These are phyloP conservation scores for Parelbella ahira DNA, from an alignment of 2,888 invertebrate genomes.

Conservation along the genomic window DNA sequence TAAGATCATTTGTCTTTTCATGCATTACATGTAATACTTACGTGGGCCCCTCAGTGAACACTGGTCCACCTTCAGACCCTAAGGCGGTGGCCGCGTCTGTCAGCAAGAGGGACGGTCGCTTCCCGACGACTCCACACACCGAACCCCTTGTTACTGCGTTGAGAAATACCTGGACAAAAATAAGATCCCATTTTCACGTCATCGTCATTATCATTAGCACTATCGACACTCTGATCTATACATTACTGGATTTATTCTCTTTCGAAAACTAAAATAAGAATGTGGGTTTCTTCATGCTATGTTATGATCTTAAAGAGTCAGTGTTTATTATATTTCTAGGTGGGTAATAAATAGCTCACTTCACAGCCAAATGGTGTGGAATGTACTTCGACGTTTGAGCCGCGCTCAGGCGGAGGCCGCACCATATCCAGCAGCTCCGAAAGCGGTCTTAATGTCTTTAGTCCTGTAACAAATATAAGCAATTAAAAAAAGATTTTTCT, in stretches of 20 bases:
- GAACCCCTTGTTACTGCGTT: conserved; percentile 80
- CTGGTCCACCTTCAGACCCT: conserved; percentile 82
- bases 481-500: too few relatives aligned
- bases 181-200: too few relatives aligned
- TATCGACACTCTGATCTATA: too few relatives aligned
- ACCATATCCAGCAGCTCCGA: conserved; percentile 65
- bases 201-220: too few relatives aligned
- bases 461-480: conserved; percentile 36
- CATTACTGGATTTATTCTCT: too few relatives aligned
- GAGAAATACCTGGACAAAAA: conserved; percentile 67
- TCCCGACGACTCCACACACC: conserved; percentile 79
- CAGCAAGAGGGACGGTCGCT: conserved; percentile 72
- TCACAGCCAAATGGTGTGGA: conserved; percentile 74
- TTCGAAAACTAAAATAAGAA: too few relatives aligned
- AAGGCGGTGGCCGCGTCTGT: conserved; percentile 81
- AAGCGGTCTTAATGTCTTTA: conserved; percentile 56
- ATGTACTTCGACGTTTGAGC: conserved; percentile 58
- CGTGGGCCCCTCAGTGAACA: conserved; percentile 69
- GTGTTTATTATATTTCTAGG: too few relatives aligned
- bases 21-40: too few relatives aligned
- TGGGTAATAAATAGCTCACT: too few relatives aligned
- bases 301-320: too few relatives aligned
- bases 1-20: too few relatives aligned
- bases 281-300: too few relatives aligned
- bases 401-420: conserved; percentile 55